phyloP scores from a whole-genome alignment of 2,888 invertebrate species.

The Nephrotoma guestfalica region DNA sequence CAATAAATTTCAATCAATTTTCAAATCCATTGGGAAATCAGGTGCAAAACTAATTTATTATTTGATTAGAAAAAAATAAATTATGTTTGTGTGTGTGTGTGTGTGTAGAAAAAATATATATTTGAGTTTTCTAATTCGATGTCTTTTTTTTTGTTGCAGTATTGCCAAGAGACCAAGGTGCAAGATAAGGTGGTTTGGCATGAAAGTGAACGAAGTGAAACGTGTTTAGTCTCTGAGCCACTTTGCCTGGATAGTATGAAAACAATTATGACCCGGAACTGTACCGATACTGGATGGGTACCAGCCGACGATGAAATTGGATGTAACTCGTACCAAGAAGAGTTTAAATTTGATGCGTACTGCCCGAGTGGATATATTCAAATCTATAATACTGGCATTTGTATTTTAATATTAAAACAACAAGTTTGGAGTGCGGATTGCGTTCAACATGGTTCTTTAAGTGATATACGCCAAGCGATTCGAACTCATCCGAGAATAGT shows the following conservation, averaged over 20 bases:
- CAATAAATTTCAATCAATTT: not conserved
- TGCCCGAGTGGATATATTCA: not conserved
- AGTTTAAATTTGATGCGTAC: not conserved
- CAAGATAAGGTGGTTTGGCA: not conserved
- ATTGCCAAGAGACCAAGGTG: not conserved
- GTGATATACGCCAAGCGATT: not conserved
- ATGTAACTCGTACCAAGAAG: not conserved
- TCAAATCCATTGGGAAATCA: not conserved
- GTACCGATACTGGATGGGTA: not conserved
- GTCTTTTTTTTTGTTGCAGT: not conserved
- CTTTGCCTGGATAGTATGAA: not conserved
- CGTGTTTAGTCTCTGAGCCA: not conserved
- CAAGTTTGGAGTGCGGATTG: not conserved
- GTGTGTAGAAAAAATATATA: not conserved
- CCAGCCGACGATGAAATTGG: not conserved
- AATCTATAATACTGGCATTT: not conserved
- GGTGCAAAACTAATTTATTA: not conserved
- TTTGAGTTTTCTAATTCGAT: not conserved
- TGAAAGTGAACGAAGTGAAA: not conserved
- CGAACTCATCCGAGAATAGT: not conserved
- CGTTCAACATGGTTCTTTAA: not conserved
- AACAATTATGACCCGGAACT: not conserved
- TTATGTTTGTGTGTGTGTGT: not conserved
- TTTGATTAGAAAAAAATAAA: not conserved
- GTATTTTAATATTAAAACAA: not conserved